Conservation (phyloP, 2,113 vertebrate genomes). For the Takifugu flavidus region DNA sequence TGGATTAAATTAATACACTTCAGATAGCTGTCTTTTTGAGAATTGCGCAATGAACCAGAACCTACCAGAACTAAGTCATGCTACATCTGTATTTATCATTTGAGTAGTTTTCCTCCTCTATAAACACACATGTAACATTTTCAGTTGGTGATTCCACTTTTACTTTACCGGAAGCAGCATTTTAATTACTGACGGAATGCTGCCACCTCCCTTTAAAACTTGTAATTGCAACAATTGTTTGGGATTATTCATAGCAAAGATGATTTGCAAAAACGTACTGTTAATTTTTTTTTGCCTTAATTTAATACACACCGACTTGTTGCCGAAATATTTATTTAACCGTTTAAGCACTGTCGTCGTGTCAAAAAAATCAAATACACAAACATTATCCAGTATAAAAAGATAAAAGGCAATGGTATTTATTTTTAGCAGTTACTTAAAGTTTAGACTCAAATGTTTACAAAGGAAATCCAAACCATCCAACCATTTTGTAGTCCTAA, state of each 20-base stretch:
- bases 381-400: too few relatives aligned
- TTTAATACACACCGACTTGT: too few relatives aligned
- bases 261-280: neutral
- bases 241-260: neutral
- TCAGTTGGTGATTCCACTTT: conserved; percentile 26
- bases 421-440: too few relatives aligned
- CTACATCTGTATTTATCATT: neutral
- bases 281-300: neutral
- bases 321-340: too few relatives aligned
- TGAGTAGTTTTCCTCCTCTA: too few relatives aligned
- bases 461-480: too few relatives aligned
- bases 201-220: conserved; percentile 63
- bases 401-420: too few relatives aligned
- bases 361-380: too few relatives aligned
- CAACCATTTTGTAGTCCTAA: too few relatives aligned
- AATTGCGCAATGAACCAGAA: neutral
- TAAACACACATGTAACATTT: conserved; percentile 20
- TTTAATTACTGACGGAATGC: conserved; percentile 49
- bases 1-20: conserved; percentile 39
- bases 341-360: too few relatives aligned
- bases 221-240: conserved; percentile 34
- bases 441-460: too few relatives aligned
- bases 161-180: conserved; percentile 9
- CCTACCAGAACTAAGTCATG: too few relatives aligned
- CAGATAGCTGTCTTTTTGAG: conserved; percentile 24